Conservation (phyloP, 2,888 invertebrate species). For the Lithophane ornitopus region DNA sequence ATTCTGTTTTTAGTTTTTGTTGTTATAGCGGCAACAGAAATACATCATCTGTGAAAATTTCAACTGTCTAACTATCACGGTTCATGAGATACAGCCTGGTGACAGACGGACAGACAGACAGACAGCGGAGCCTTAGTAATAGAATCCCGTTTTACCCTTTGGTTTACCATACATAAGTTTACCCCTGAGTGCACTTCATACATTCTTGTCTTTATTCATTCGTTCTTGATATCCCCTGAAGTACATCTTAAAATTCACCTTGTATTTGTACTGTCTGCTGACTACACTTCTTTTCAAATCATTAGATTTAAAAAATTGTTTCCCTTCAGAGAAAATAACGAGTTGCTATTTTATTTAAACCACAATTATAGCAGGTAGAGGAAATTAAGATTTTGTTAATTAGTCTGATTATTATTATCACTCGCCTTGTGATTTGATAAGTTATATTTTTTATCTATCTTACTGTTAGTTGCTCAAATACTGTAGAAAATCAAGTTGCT, state of each 20-base stretch:
- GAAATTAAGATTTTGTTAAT: conserved; percentile 13
- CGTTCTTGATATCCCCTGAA: neutral
- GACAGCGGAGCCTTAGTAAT: too few relatives aligned
- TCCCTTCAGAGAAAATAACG: too few relatives aligned
- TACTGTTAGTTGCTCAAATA: neutral
- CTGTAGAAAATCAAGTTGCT: neutral
- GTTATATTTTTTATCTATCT: conserved; percentile 15
- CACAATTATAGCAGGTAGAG: neutral
- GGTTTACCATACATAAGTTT: too few relatives aligned
- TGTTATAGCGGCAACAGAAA: too few relatives aligned
- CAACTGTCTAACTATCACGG: too few relatives aligned
- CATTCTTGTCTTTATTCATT: too few relatives aligned
- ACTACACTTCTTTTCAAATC: neutral
- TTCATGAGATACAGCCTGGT: too few relatives aligned
- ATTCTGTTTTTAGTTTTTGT: too few relatives aligned
- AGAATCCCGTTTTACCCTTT: too few relatives aligned
- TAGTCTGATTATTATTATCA: conserved; percentile 49
- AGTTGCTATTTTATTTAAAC: neutral
- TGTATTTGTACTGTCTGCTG: neutral
- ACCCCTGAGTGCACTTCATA: too few relatives aligned
- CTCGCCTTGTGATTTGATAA: conserved; percentile 45
- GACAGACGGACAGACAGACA: too few relatives aligned
- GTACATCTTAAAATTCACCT: neutral
- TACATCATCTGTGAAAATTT: too few relatives aligned
- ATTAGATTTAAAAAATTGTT: neutral